Percentiles rank a stretch among this genome's conserved stretches.
Evolutionary conservation across 2,888 invertebrate genomes (phyloP).

Genomic region (Cephus rjabovi): DNA sequence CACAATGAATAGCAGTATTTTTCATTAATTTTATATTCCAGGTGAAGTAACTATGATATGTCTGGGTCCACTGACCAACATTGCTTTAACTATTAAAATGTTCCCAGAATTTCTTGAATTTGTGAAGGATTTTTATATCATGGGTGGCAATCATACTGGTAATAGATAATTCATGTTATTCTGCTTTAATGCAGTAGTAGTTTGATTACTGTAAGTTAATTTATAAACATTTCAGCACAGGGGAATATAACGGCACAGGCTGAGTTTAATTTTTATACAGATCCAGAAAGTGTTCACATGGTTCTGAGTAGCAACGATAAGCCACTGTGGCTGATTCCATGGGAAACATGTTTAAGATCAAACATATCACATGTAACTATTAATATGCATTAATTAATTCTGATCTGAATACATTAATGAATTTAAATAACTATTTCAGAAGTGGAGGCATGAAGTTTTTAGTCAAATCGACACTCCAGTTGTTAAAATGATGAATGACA

Average conservation of each 20-base stretch:
- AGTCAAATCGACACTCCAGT: conserved; percentile 50
- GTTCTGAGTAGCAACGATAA: conserved; percentile 72
- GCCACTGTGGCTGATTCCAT: conserved; percentile 75
- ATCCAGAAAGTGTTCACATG: conserved; percentile 83
- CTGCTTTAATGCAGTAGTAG: background rate
- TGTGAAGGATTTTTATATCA: conserved; percentile 78
- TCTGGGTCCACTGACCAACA: conserved; percentile 83
- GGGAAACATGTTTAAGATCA: conserved; percentile 74
- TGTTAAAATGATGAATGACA: conserved; percentile 51
- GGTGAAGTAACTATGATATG: conserved; percentile 74
- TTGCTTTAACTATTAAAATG: conserved; percentile 79
- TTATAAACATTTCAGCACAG: conserved; percentile 34
- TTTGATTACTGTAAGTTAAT: background rate
- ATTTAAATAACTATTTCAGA: conserved; percentile 43
- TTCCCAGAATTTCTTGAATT: conserved; percentile 74
- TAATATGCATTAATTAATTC: conserved; percentile 8
- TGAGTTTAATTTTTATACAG: conserved; percentile 82
- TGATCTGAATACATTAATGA: conserved; percentile 65
- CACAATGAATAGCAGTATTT: background rate
- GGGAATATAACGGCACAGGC: conserved; percentile 74
- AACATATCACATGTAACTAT: conserved; percentile 60
- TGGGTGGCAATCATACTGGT: conserved; percentile 85
- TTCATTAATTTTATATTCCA: conserved; percentile 54
- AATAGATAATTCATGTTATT: conserved; percentile 35
- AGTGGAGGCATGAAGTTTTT: conserved; percentile 57